Evolutionary conservation across 2,797 vertebrate species (phyloP).

Genomic region (Enteromius treurensis): DNA sequence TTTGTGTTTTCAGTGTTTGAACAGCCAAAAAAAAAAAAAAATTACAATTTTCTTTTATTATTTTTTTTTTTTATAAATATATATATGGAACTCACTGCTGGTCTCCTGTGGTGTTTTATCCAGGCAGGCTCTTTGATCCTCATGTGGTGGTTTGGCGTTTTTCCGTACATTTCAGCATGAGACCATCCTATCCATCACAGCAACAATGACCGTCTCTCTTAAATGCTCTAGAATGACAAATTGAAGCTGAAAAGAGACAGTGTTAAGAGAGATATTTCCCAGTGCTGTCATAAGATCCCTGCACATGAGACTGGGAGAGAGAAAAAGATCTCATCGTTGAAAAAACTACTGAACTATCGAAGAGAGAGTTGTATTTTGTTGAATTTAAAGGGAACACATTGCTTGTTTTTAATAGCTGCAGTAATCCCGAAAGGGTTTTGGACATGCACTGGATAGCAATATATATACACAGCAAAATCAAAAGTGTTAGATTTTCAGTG

Average conservation of each 20-base stretch:
- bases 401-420: not conserved
- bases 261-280: slow-evolving; percentile 53
- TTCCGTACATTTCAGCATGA: slow-evolving; percentile 60
- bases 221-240: slow-evolving; percentile 64
- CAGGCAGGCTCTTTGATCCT: slow-evolving; percentile 25
- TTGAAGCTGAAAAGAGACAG: slow-evolving; percentile 64
- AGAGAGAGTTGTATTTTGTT: not conserved
- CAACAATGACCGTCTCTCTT: slow-evolving; percentile 71
- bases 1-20: not conserved
- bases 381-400: not conserved
- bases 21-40: not conserved
- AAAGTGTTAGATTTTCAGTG: too few species aligned
- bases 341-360: not conserved
- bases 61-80: too few species aligned
- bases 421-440: not conserved
- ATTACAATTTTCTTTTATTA: too few species aligned
- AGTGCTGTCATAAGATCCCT: slow-evolving; percentile 44
- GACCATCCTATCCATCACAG: slow-evolving; percentile 63
- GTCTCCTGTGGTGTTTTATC: slow-evolving; percentile 8
- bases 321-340: slow-evolving; percentile 32
- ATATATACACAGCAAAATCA: not conserved
- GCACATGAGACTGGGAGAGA: slow-evolving; percentile 35
- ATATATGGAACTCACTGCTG: not conserved
- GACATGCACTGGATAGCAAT: not conserved
- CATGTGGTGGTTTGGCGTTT: not conserved